Evolutionary conservation across 2,113 vertebrate genomes (phyloP), one percentile per base, ranked within the genome.

Genomic region (Limanda limanda): DNA sequence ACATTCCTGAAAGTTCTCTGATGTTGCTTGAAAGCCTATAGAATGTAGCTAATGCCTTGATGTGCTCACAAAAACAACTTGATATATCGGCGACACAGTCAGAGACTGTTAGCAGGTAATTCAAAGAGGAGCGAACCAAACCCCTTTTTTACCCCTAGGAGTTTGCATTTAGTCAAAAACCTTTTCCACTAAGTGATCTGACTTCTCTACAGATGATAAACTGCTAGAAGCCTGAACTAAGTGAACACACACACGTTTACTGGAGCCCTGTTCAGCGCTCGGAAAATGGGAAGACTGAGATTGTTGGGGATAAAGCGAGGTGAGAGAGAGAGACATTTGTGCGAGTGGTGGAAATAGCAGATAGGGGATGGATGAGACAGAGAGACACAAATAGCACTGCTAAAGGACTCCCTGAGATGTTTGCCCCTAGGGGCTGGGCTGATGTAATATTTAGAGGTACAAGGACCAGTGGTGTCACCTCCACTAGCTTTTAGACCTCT

Each of bases 381-480:
- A 77, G 58, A 75, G 81, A 81, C 81, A 79, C 69, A 92, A 89
- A 91, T 86, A 87, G 88, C 71, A 21, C 56, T 25, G 59, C 78
- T 80, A 68, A 83, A 89, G 80, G 78, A 85, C 77, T 51, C 47
- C 78, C 73, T 13, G 73, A 76, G 78, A 83, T 67, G 81, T 69
- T 86, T 83, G 75, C 89, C 89, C 65, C 37, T 52, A 81, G 61
- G 87, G 68, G 40, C 7, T 47, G 63, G 57, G 68, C 68, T 87
- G 71, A 88, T 93, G 87, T 79, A 91, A 93, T 93, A 93, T 93
- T 92, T 92, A 93, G 86, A 88, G 87, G 70, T 90, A 92, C 84
- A 88, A 59, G 84, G 84, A 84, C 52, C 89, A 74, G 75, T 35
- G 67, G 87, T 91, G 90, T 91, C 90, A 91, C 86, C 87, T 74